Evolutionary conservation across 2,888 invertebrate genomes (phyloP), one percentile per base, ranked within the genome.

Genomic region (Tribolium freemani): DNA sequence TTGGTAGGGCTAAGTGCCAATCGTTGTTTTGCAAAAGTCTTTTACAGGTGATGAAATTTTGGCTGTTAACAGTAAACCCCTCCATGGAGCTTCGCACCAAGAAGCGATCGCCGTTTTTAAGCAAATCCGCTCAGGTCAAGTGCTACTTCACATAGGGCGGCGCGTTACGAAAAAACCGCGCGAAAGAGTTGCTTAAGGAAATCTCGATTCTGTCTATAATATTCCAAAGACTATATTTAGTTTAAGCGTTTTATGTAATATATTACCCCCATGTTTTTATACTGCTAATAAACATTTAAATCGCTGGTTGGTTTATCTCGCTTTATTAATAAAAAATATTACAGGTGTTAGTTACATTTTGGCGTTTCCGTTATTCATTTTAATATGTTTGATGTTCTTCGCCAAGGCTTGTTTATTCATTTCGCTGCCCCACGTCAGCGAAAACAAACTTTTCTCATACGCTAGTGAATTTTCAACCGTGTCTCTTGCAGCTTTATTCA

Each of bases 91-190:
- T 83, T 93, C 93, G 0, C 93, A 94, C 84, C 91, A 93, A 58
- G 93, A 95, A 84, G 94, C 94, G 20, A 93, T 95, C 78, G 89
- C 91, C 74, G 90, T 94, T 77, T 94, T 95, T 87, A 93, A 94
- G 82, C 92, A 93, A 82, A 93, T 95, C 56, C 91, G 93, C 82
- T 90, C 90, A 1, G 95, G 94, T 0, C 91, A 93, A 68, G 93
- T 96, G 57, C 89, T 93, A 66, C 88, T 96, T 67, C 90, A 93
- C 70, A 91, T 93, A 53, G 91, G 92, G n/a, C 88, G 94, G 16
- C 83, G 88, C 60, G 77, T 85, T 48, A 80, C 83, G 30, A 84
- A 84, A 75, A 85, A 85, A 72, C 80, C 83, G 54, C 80, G 83
- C 63, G 85, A 85, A 71, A 83, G 83, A 71, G 77, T 82, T 66